A percentile compares a stretch with the other conserved stretches of the same genome.
Evolutionary conservation across 2,113 vertebrate species (phyloP).

Genomic region (Podiceps cristatus): DNA sequence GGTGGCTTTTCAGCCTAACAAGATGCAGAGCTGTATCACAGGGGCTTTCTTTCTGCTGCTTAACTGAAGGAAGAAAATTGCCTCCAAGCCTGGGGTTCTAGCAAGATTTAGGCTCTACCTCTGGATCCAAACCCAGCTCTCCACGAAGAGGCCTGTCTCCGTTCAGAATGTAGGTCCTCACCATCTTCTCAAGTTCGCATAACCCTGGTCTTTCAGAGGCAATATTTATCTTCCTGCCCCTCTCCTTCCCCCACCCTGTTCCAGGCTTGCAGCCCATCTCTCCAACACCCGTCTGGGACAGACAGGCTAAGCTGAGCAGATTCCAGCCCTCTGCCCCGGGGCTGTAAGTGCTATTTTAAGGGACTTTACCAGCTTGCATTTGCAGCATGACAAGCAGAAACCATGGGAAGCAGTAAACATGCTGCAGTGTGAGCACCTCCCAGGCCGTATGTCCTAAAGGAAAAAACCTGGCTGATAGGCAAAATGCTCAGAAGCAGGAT

Average conservation of each 20-base stretch:
- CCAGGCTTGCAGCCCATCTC: not conserved
- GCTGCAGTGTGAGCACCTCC: not conserved
- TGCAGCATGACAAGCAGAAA: slow-evolving; percentile 17
- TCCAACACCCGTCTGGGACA: not conserved
- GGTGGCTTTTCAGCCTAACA: not conserved
- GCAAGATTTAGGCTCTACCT: not conserved
- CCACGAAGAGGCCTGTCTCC: not conserved
- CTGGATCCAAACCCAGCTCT: not conserved
- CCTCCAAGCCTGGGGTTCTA: not conserved
- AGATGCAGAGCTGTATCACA: not conserved
- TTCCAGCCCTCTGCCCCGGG: not conserved
- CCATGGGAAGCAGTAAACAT: not conserved
- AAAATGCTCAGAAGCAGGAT: not conserved
- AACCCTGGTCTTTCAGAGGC: not conserved
- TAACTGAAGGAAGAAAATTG: not conserved
- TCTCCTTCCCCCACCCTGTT: not conserved
- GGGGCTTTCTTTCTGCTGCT: not conserved
- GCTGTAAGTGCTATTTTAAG: not conserved
- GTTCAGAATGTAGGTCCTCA: not conserved
- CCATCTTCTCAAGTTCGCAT: not conserved
- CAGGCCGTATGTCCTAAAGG: not conserved
- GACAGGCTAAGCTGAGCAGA: not conserved
- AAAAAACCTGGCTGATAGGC: not conserved
- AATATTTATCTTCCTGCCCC: not conserved
- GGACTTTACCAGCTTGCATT: not conserved